phyloP scores from a whole-genome alignment of 1,140 invertebrate species.

The Scaptomyza montana region DNA sequence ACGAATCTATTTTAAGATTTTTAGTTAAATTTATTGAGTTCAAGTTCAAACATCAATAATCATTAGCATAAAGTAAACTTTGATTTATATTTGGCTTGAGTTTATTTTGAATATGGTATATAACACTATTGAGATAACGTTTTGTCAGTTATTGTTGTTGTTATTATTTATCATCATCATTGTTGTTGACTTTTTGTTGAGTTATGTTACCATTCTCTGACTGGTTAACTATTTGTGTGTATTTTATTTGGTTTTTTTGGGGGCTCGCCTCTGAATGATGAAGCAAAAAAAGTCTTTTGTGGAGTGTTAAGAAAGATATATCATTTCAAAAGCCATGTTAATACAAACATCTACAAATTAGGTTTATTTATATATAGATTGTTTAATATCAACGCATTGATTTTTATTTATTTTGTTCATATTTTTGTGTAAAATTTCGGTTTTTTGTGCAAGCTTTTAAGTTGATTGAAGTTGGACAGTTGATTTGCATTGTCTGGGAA shows the following conservation, averaged over 20 bases:
- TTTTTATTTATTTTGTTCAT: conserved; percentile 46
- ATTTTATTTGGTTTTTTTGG: conserved; percentile 39
- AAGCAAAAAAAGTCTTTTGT: conserved; percentile 33
- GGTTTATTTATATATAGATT: conserved; percentile 25
- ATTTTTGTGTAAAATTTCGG: not conserved
- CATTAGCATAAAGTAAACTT: not conserved
- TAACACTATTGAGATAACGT: conserved; percentile 13
- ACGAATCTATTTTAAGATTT: no score
- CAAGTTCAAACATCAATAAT: not conserved
- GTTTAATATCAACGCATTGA: no score
- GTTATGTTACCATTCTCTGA: conserved; percentile 28
- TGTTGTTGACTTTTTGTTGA: conserved; percentile 30
- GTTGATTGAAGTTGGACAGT: conserved; percentile 73
- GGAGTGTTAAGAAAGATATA: conserved; percentile 1
- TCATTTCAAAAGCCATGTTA: conserved; percentile 37
- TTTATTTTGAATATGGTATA: conserved; percentile 7
- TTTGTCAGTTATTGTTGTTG: conserved; percentile 7
- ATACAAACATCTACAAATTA: conserved; percentile 32
- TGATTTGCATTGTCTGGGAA: conserved; percentile 57
- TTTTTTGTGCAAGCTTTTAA: conserved; percentile 43
- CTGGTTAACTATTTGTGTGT: not conserved
- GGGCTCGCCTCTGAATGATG: conserved; percentile 74
- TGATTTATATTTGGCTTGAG: not conserved
- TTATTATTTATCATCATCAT: conserved; percentile 14
- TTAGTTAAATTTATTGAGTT: no score